phyloP scores from a whole-genome alignment of 1,140 invertebrate genomes.

The Cheumatopsyche charites region DNA sequence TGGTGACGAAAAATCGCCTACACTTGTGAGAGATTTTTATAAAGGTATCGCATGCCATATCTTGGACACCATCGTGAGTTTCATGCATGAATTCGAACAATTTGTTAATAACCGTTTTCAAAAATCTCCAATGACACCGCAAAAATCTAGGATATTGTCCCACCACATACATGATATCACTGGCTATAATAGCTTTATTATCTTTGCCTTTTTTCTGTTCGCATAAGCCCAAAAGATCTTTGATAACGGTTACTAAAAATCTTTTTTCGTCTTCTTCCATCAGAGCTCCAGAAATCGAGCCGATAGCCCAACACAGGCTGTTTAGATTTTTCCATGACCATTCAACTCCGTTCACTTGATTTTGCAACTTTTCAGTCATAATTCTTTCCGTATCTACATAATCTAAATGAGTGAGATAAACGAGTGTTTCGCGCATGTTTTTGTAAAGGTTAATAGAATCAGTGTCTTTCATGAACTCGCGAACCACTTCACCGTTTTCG shows the following conservation, averaged over 20 bases:
- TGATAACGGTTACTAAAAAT: conserved; percentile 99
- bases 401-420: conserved; percentile 98
- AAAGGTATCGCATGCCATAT: conserved; percentile 99
- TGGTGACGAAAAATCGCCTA: conserved; percentile 94
- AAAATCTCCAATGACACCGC: conserved; percentile 99
- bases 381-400: conserved; percentile 97
- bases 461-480: conserved; percentile 99
- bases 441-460: conserved; percentile 99
- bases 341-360: conserved; percentile 98
- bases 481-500: conserved; percentile 99
- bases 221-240: conserved; percentile 96
- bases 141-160: conserved; percentile 99
- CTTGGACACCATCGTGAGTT: conserved; percentile 98
- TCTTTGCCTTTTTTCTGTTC: conserved; percentile 99
- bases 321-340: conserved; percentile 99
- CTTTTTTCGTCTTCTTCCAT: conserved; percentile 98
- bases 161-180: conserved; percentile 99
- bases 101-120: conserved; percentile 99
- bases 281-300: conserved; percentile 99
- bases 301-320: conserved; percentile 99
- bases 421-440: conserved; percentile 98
- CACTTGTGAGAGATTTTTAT: conserved; percentile 99
- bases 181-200: conserved; percentile 99
- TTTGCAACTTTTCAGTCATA: conserved; percentile 98
- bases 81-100: conserved; percentile 99